A percentile compares a stretch with the other conserved stretches of the same genome.
phyloP scores from a whole-genome alignment of 2,888 invertebrate species.

The Tryphoninae sp. region DNA sequence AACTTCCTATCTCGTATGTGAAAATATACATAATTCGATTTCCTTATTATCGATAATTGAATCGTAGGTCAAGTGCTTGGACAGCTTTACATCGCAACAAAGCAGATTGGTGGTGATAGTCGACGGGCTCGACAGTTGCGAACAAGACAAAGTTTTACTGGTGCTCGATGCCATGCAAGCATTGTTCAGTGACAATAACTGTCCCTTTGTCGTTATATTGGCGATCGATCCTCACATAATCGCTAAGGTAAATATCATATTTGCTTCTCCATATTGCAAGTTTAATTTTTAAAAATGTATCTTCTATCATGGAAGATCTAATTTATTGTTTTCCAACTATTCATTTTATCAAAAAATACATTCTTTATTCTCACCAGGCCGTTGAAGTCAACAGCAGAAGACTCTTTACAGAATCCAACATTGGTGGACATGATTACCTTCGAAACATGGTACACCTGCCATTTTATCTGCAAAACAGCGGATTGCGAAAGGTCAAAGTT shows the following conservation, averaged over 20 bases:
- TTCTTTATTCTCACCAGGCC: conserved; percentile 83
- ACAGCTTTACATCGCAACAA: conserved; percentile 96
- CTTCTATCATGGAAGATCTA: background rate
- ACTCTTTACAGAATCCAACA: conserved; percentile 94
- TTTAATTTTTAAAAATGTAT: too few relatives aligned
- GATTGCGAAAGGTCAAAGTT: conserved; percentile 92
- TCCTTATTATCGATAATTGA: conserved; percentile 6
- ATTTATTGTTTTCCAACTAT: background rate
- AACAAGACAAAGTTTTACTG: conserved; percentile 96
- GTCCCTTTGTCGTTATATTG: conserved; percentile 97
- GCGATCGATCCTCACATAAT: conserved; percentile 99
- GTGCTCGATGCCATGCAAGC: conserved; percentile 97
- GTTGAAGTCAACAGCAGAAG: conserved; percentile 94
- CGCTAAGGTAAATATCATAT: conserved; percentile 87
- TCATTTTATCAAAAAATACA: too few relatives aligned
- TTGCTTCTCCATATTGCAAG: background rate
- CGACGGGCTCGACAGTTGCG: conserved; percentile 98
- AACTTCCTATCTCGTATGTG: background rate
- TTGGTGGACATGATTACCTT: conserved; percentile 96
- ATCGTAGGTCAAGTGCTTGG: conserved; percentile 91
- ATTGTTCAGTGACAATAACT: conserved; percentile 95
- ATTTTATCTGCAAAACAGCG: conserved; percentile 98
- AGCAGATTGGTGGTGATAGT: conserved; percentile 97
- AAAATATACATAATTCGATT: background rate
- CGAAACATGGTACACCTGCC: conserved; percentile 98